Conservation (phyloP, 1,140 invertebrate genomes). For the Idris sp. region DNA sequence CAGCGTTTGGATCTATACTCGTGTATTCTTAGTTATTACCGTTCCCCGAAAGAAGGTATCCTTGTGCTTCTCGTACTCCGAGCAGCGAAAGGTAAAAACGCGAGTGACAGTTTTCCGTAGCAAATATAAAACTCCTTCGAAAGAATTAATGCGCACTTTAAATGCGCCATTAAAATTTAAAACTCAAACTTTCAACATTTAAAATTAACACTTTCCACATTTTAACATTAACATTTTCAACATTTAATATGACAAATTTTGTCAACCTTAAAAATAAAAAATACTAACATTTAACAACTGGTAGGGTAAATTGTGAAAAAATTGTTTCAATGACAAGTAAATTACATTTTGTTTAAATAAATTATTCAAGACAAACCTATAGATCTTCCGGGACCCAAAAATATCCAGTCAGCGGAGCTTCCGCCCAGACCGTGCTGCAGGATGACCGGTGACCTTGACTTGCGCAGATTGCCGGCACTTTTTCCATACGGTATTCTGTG, state of each 20-base stretch:
- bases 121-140: constrained; percentile 30
- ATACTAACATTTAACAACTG: too few species aligned
- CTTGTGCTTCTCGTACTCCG: constrained; percentile 28
- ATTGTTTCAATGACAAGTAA: too few species aligned
- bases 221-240: too few species aligned
- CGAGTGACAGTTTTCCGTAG: constrained; percentile 50
- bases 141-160: constrained; percentile 35
- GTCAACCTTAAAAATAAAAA: too few species aligned
- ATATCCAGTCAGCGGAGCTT: constrained; percentile 80
- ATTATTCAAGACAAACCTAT: constrained; percentile 66
- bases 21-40: constrained; percentile 35
- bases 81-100: constrained; percentile 48
- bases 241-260: too few species aligned
- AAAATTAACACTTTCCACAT: too few species aligned
- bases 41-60: constrained; percentile 54
- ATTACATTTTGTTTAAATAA: too few species aligned
- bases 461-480: constrained; percentile 4
- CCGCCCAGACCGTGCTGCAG: constrained; percentile 83
- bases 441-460: constrained; percentile 76
- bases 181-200: too few species aligned
- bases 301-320: too few species aligned
- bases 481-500: constrained; percentile 81
- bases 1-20: constrained; percentile 21
- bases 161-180: constrained; percentile 3
- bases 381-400: constrained; percentile 79